phyloP scores from a whole-genome alignment of 2,113 vertebrate species.

The Crypturellus undulatus region DNA sequence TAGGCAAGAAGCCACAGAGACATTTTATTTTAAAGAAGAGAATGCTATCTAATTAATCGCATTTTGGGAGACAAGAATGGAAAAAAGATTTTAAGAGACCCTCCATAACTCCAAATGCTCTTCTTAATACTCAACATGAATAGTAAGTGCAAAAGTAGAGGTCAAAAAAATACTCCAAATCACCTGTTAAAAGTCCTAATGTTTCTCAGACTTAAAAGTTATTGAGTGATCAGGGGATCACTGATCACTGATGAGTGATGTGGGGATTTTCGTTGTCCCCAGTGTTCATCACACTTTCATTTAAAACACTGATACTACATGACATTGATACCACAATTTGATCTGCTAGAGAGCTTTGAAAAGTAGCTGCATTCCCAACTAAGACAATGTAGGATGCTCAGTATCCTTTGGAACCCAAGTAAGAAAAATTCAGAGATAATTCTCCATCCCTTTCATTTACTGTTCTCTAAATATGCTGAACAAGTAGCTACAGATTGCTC shows the following conservation, averaged over 20 bases:
- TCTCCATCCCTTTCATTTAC: not conserved
- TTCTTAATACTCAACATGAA: not conserved
- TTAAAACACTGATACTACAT: not conserved
- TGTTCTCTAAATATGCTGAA: not conserved
- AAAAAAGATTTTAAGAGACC: not conserved
- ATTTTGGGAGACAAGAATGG: not conserved
- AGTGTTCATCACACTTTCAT: not conserved
- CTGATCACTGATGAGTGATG: not conserved
- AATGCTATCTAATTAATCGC: not conserved
- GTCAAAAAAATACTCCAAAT: not conserved
- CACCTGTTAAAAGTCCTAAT: not conserved
- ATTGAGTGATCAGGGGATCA: not conserved
- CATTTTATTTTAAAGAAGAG: not conserved
- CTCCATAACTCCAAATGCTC: not conserved
- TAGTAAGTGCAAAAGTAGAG: not conserved
- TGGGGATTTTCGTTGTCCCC: not conserved
- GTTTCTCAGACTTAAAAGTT: not conserved
- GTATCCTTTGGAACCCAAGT: not conserved
- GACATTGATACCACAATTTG: not conserved
- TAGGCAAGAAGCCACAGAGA: not conserved
- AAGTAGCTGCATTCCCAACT: not conserved
- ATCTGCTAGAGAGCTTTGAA: not conserved
- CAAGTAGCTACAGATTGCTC: not conserved
- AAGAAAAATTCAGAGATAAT: not conserved
- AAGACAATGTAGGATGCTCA: not conserved